A percentile compares a stretch with the other conserved stretches of the same genome.
phyloP scores from a whole-genome alignment of 1,140 invertebrate species.

The Dreissena rostriformis region DNA sequence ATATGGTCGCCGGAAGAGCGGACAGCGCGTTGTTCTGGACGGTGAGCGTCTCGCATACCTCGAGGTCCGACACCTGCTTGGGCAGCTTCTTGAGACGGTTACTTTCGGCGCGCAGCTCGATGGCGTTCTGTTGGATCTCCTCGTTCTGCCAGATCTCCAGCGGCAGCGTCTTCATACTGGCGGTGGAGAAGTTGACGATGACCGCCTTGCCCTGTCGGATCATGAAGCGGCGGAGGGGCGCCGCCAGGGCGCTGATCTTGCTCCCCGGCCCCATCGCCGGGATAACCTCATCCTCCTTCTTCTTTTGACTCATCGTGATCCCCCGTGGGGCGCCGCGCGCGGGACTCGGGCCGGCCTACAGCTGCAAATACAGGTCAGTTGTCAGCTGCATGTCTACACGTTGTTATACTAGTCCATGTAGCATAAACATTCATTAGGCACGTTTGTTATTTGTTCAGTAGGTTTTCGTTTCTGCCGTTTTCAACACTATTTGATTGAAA shows the following conservation, averaged over 20 bases:
- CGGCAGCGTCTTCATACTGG: constrained; percentile 72
- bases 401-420: neutral
- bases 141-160: constrained; percentile 78
- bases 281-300: constrained; percentile 73
- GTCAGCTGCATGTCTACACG: neutral
- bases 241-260: constrained; percentile 74
- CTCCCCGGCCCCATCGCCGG: constrained; percentile 77
- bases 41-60: constrained; percentile 66
- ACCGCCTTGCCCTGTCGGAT: constrained; percentile 59
- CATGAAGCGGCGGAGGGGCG: constrained; percentile 68
- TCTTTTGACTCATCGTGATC: constrained; percentile 67
- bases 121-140: constrained; percentile 71
- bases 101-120: constrained; percentile 67
- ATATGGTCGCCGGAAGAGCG: constrained; percentile 72
- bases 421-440: no score
- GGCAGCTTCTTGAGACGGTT: constrained; percentile 78
- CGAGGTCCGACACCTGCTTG: constrained; percentile 70
- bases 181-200: constrained; percentile 70
- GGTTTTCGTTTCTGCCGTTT: neutral
- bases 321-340: no score
- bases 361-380: neutral
- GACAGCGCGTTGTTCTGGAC: constrained; percentile 70
- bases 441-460: neutral
- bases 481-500: no score
- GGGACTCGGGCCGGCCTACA: neutral